Base-by-base conservation (phyloP, 2,797 vertebrate species). In the Poeciliopsis turneri region DNA sequence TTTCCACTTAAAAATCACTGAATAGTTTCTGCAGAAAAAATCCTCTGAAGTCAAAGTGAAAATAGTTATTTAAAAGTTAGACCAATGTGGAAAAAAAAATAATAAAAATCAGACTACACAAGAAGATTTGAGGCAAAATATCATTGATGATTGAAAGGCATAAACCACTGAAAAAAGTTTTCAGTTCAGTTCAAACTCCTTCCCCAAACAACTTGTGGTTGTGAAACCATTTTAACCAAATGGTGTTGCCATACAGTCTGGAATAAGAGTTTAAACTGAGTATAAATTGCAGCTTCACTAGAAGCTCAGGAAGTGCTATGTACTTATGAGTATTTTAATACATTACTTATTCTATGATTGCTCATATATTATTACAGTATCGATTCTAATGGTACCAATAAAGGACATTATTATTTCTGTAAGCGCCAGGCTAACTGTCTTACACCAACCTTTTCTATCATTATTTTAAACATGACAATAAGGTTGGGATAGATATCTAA, bases 21-120 rank as follows among this genome's bases (percentile, higher is more conserved):
- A 74, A 43, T 9, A 16, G 6, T 72, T 75, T 72, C 25, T 74
- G 73, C 72, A 36, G 70, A 12, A 73, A 75, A 85, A 53, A 43
- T 8, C 13, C 45, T n/a, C 25, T n/a, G 8, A 69, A 43, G 15
- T 43, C 2, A 69, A n/a, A n/a, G 5, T 7, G 1, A 13, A 15
- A 43, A 43, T n/a, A 69, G 33, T 33, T 61, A 36, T 36, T 33
- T 13, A 33, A 61, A 61, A 61, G 59, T 33, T 39, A 66, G 20
- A 66, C 16, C 16, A 66, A 66, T 36, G 16, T 64, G 16, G 6
- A 9, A 30, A 13, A 28, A 57, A 28, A 36, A 45, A 0, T n/a
- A 45, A 13, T 3, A 10, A 41, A n/a, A 28, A 28, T 59, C 55
- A 30, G 55, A 30, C 55, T 30, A 13, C 11, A 13, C 13, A 59